Evolutionary conservation across 2,113 vertebrate species (phyloP).

Genomic region (Pluvianellus socialis): DNA sequence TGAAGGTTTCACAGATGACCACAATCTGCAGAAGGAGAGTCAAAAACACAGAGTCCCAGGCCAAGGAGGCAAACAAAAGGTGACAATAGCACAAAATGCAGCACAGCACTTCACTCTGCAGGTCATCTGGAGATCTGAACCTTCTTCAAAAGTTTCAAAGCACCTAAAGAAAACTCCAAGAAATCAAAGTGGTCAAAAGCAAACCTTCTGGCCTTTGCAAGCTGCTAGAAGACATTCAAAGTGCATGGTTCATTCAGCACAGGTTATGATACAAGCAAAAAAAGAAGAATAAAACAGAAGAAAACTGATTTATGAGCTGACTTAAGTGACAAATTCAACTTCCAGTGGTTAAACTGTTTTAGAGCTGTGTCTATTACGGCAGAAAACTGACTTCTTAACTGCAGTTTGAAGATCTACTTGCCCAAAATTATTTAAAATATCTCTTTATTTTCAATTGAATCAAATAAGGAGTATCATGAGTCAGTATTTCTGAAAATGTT

Average conservation of each 20-base stretch:
- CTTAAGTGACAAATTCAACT: background rate
- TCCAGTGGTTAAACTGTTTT: background rate
- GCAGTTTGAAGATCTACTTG: background rate
- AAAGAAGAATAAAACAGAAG: background rate
- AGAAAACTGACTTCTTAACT: fast-evolving
- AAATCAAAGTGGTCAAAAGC: background rate
- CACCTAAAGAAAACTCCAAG: background rate
- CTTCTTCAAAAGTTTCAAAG: background rate
- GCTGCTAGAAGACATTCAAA: background rate
- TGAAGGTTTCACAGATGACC: background rate
- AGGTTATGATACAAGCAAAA: background rate
- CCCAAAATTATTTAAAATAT: background rate
- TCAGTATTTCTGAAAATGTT: background rate
- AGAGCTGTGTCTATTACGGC: background rate
- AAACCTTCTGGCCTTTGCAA: background rate
- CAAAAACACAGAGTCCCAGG: background rate
- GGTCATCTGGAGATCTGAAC: background rate
- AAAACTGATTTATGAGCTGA: background rate
- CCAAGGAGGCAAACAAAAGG: background rate
- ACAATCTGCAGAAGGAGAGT: background rate
- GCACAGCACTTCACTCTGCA: background rate
- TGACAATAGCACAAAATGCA: background rate
- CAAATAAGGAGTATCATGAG: background rate
- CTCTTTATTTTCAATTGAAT: background rate
- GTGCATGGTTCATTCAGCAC: fast-evolving